Conservation (phyloP, 2,888 invertebrate genomes). For the Callosobruchus maculatus region DNA sequence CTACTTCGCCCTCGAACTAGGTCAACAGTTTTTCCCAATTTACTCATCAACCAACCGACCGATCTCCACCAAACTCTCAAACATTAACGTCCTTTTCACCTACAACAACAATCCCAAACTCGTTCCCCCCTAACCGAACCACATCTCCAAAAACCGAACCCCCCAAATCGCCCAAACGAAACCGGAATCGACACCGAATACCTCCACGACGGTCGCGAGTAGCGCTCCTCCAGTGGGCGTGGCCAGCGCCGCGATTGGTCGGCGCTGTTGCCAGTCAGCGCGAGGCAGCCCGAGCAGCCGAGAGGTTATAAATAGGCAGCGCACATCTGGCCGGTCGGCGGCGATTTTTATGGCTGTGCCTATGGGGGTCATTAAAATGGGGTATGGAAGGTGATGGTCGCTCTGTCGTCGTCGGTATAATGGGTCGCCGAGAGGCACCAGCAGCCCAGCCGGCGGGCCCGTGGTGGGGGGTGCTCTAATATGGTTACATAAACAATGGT, state of each 20-base stretch:
- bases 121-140: background rate
- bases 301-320: constrained; percentile 20
- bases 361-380: constrained; percentile 25
- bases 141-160: constrained; percentile 1
- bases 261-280: constrained; percentile 13
- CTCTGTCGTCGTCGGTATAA: constrained; percentile 11
- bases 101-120: background rate
- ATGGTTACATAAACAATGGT: constrained; percentile 7
- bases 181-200: constrained; percentile 5
- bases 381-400: constrained; percentile 16
- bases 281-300: constrained; percentile 12
- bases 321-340: constrained; percentile 22
- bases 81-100: constrained; percentile 12
- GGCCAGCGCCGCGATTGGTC: constrained; percentile 18
- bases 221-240: constrained; percentile 18
- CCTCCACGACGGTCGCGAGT: constrained; percentile 7
- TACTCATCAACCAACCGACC: no score
- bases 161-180: constrained; percentile 2
- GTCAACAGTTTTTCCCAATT: no score
- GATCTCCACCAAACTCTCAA: no score
- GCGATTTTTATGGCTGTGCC: constrained; percentile 24
- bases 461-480: constrained; percentile 6
- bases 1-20: no score
- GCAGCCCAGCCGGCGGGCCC: no score
- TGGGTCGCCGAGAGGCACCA: constrained; percentile 1